Base-by-base conservation (phyloP, 1,140 invertebrate species). In the Heliconius melpomene region DNA sequence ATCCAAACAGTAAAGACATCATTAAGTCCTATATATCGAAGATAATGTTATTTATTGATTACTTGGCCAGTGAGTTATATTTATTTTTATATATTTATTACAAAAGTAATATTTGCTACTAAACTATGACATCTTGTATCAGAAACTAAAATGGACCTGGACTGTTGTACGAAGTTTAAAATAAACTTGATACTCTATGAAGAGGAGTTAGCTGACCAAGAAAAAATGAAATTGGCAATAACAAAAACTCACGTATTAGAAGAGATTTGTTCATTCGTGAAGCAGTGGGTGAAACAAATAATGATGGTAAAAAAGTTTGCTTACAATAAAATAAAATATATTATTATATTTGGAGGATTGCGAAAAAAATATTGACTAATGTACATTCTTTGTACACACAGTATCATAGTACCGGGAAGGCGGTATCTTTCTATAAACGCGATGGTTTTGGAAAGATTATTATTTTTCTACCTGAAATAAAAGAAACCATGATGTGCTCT, bases 201-300 rank as follows among this genome's bases (percentile, higher is more conserved):
- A 20, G 94, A 95, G 38, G 93, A 95, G 85, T 90, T 96, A n/a
- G 89, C 93, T 36, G 94, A 88, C 74, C 82, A 93, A 16, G 94
- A 95, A 57, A 89, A 93, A 77, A 94, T 96, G 82, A 94, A 92
- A 79, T 52, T 86, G 20, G 94, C 94, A 52, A 88, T 95, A 38
- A 95, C 90, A 8, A 95, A 96, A 82, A 90, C 93, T 3, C 85
- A 95, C 16, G 88, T 96, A 20, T 87, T 96, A 18, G 85, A 91
- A 72, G 93, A 94, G 86, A 95, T 96, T 26, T 96, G 97, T 84
- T 83, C 90, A 20, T 94, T 87, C 79, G 95, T 97, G 0, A 95
- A 95, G 82, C 89, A 94, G 57, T 97, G 96, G 96, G 95, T 95
- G 75, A 96, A 96, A 84, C 93, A 95, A 84, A 96, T 97, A 82